phyloP scores from a whole-genome alignment of 1,140 invertebrate genomes.

The Drosophila ironensis region DNA sequence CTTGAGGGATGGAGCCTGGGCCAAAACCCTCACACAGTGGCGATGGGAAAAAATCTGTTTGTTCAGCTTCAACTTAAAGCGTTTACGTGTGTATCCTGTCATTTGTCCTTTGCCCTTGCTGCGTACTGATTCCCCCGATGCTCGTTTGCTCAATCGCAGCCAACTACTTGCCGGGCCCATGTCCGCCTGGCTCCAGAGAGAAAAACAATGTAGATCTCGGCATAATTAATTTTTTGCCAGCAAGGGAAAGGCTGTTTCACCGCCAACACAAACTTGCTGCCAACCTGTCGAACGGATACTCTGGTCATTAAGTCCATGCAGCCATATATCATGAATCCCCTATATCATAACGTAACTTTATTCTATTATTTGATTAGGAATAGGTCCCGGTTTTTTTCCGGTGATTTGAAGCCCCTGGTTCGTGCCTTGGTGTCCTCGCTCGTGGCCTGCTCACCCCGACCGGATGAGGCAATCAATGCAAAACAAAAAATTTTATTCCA shows the following conservation, averaged over 20 bases:
- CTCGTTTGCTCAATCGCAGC: conserved; percentile 75
- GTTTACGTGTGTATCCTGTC: conserved; percentile 57
- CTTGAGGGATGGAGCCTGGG: background rate
- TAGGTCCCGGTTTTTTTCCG: conserved; percentile 2
- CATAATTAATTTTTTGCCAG: too few relatives aligned
- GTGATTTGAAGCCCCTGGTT: background rate
- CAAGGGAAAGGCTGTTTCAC: too few relatives aligned
- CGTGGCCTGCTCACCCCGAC: conserved; percentile 9
- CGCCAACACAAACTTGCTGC: too few relatives aligned
- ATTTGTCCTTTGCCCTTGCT: conserved; percentile 35
- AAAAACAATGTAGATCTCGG: conserved; percentile 1
- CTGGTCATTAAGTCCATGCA: too few relatives aligned
- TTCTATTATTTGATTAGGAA: too few relatives aligned
- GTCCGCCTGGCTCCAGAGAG: background rate
- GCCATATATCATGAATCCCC: too few relatives aligned
- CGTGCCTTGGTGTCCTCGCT: conserved; percentile 3
- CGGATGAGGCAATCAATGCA: conserved; percentile 75
- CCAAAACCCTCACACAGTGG: conserved; percentile 23
- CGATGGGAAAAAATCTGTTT: conserved; percentile 65
- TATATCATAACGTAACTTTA: too few relatives aligned
- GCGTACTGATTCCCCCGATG: conserved; percentile 67
- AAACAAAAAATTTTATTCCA: conserved; percentile 70
- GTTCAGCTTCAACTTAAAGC: conserved; percentile 74
- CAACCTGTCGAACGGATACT: too few relatives aligned
- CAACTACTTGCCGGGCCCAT: conserved; percentile 50